Conservation (phyloP, 2,113 vertebrate genomes). For the Hypocryptadius cinnamomeus region DNA sequence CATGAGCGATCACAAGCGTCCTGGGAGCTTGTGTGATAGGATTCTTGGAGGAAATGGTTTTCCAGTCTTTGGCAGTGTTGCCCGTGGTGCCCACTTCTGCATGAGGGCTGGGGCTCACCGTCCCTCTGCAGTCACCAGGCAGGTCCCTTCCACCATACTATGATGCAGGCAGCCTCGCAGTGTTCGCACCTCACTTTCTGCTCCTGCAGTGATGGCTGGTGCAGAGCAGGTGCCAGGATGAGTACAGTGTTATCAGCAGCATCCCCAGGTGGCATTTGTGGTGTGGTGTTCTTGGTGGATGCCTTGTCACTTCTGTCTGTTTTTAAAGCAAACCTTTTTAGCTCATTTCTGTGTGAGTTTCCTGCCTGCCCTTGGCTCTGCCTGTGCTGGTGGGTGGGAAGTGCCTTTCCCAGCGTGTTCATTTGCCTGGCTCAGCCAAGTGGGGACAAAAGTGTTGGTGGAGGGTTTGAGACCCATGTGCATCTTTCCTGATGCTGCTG, state of each 20-base stretch:
- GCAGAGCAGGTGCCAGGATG: neutral
- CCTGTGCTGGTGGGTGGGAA: neutral
- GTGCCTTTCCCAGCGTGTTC: neutral
- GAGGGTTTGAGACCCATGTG: neutral
- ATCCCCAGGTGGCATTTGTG: neutral
- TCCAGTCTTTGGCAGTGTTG: neutral
- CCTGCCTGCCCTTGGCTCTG: neutral
- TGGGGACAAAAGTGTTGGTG: neutral
- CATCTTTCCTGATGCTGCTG: neutral
- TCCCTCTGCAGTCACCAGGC: neutral
- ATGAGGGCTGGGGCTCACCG: rapidly evolving
- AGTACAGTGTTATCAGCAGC: neutral
- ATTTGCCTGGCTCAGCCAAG: neutral
- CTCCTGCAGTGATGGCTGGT: neutral
- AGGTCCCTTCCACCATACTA: neutral
- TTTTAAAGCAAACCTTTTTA: constrained; percentile 36
- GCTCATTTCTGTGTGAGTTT: neutral
- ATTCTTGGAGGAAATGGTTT: neutral
- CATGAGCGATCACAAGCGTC: neutral
- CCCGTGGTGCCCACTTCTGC: neutral
- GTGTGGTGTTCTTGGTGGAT: rapidly evolving
- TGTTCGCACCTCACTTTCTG: neutral
- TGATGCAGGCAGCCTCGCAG: rapidly evolving
- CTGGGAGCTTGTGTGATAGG: neutral
- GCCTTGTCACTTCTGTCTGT: neutral